Evolutionary conservation across 2,113 vertebrate species (phyloP), one percentile per base, ranked within the genome.

Genomic region (Aptenodytes patagonicus): DNA sequence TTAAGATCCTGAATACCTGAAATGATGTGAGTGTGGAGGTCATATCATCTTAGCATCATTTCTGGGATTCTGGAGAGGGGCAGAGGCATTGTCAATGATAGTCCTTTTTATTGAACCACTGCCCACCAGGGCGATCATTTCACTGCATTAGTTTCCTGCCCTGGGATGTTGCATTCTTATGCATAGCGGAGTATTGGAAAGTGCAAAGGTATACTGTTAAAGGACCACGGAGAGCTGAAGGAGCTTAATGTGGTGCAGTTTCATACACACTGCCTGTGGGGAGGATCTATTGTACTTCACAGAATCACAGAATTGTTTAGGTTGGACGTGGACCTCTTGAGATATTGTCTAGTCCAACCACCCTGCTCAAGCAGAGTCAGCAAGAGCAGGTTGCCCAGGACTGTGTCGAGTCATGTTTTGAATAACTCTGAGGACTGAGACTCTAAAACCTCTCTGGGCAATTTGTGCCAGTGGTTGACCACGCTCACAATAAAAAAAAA

Each of bases 121-220:
- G 7, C 5, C 6, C 18, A 64, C 10, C 13, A 49, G 8, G 20
- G 16, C 5, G 0, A 44, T 54, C 0, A 19, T 64, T 60, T 60
- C 6, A 60, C 34, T 51, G 12, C 9, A 25, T 31, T 52, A 21
- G 11, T 60, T 82, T 85, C 22, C n/a, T 83, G 25, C 10, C 16
- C 18, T 31, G 44, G 7, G 9, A n/a, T 24, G 28, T 55, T 88
- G 9, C 32, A 49, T 81, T 93, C 11, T 18, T 34, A 15, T 58
- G 8, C 10, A 29, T 6, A 51, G 4, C 5, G 10, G 8, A 5
- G 1, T 64, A 49, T 2, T 61, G 7, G 15, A 51, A 89, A 71
- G 18, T 42, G 7, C 3, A 75, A 82, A 55, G 1, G 1, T 25
- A 4, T 34, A 17, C 18, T 60, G 18, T 36, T 36, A 57, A 61